Evolutionary conservation across 92 coral and sea anemone genomes (phyloP), one percentile per base, ranked within the genome.

Genomic region (Actinernus sp.): DNA sequence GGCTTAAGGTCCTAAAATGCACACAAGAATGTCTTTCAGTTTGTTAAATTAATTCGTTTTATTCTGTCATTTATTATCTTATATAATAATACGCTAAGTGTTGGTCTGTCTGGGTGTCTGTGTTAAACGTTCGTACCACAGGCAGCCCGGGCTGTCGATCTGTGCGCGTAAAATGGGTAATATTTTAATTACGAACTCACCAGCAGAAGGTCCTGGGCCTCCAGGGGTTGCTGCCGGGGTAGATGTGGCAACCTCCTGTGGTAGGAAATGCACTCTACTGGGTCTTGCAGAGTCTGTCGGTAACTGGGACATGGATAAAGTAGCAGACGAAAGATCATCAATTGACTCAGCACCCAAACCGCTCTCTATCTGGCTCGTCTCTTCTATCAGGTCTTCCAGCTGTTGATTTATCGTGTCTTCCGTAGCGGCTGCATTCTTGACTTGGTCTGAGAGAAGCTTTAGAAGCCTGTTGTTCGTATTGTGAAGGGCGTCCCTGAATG

Each of bases 321-420:
- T 79, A 34, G 83, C 87, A 8, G 98, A 87, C 39, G 87, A 79
- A 26, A 79, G 45, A 14, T 74, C 97, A 37, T 69, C 80, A 21
- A 57, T 28, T 25, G 89, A 73, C 24, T 71, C 83, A 1, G 65
- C 81, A 9, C 77, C 87, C 31, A 82, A 60, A 16, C 84, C 95
- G 23, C 88, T 85, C 63, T 94, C 97, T 19, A 66, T 62, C 73
- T 71, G 92, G 68, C 97, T 87, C 0, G 98, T 84, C 69, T 94
- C 97, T 48, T 94, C 94, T 19, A 94, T 80, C 62, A 94, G 82
- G 57, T 89, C 91, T 38, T 91, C 98, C 19, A 94, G 58, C 48
- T 92, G 97, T 26, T 89, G 85, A 49, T 88, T 91, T 25, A 94
- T 94, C 5, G 94, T 87, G 55, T 90, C 98, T 60, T 94, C 98